Evolutionary conservation across 2,113 vertebrate genomes (phyloP).

Genomic region (Triplophysa dalaica): DNA sequence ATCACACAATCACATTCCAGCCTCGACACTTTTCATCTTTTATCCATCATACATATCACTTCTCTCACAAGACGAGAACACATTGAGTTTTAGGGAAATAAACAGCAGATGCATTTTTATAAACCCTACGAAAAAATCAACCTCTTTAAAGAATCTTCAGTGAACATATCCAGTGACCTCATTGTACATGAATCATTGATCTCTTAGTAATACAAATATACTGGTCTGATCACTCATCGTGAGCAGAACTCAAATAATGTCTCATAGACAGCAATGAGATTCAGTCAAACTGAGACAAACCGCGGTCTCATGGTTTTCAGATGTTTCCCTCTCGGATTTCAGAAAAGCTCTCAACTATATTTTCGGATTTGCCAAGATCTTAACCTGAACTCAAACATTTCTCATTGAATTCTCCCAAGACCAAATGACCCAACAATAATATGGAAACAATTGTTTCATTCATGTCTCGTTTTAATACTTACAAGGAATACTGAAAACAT

Average conservation of each 20-base stretch:
- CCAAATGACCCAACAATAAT: too few species aligned
- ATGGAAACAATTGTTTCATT: too few species aligned
- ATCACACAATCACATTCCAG: slow-evolving; percentile 24
- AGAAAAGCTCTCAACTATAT: too few species aligned
- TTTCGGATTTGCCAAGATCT: not conserved
- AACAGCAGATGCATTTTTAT: too few species aligned
- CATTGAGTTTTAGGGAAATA: not conserved
- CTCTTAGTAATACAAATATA: not conserved
- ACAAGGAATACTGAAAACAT: too few species aligned
- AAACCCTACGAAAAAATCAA: not conserved
- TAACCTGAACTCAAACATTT: not conserved
- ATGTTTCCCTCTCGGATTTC: not conserved
- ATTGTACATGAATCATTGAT: slow-evolving; percentile 5
- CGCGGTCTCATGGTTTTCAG: not conserved
- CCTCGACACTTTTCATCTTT: slow-evolving; percentile 3
- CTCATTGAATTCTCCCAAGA: not conserved
- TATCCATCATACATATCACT: slow-evolving; percentile 5
- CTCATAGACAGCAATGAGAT: too few species aligned
- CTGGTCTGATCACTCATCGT: too few species aligned
- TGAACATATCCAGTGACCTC: not conserved
- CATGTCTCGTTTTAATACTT: not conserved
- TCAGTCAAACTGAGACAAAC: too few species aligned
- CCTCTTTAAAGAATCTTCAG: not conserved
- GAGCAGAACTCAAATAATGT: not conserved
- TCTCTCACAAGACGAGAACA: not conserved